Base-by-base conservation (phyloP, 2,888 invertebrate species). In the Nomada ruficornis region DNA sequence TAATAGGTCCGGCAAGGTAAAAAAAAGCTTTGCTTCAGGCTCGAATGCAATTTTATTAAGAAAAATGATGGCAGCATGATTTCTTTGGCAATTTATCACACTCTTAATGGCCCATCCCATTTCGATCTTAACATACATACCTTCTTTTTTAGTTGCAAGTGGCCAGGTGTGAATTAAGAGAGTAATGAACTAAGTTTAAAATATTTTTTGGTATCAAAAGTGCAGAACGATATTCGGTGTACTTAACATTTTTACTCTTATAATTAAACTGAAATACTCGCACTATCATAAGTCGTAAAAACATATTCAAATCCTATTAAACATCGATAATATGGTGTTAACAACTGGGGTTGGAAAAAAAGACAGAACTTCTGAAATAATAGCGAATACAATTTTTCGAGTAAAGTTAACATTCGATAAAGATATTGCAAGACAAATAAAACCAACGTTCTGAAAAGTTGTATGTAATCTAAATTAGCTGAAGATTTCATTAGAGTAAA, bases 31-130 rank as follows among this genome's bases (percentile, higher is more conserved):
- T 1, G 59, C 72, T 23, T 11, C 20, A 2, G 74, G 67, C 59
- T 52, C 18, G 20, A 47, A 10, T 73, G 50, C 29, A 67, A 18
- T 47, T 60, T 59, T 65, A 65, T 26, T 11, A 52, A 72, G 77
- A 77, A 77, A 44, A 60, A 77, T 65, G 59, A 65, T 62, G 60
- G 29, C 47, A 29, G 15, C 60, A 77, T 74, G 65, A 77, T 74
- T 67, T 67, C 18, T 11, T 62, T 42, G 52, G 60, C 11, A 67
- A 77, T 67, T 77, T 67, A 74, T 77, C 67, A 62, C 54, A 44
- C 15, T 36, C 54, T 29, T 50, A 52, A 67, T 77, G 67, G 67
- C 67, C 75, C 52, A 55, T 65, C 29, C 44, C 59, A 62, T 44
- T 67, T 60, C 47, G 29, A 62, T 60, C 60, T 59, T 50, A 76